Evolutionary conservation across 1,140 invertebrate genomes (phyloP), one percentile per base, ranked within the genome.

Genomic region (Aleiodes sp.): DNA sequence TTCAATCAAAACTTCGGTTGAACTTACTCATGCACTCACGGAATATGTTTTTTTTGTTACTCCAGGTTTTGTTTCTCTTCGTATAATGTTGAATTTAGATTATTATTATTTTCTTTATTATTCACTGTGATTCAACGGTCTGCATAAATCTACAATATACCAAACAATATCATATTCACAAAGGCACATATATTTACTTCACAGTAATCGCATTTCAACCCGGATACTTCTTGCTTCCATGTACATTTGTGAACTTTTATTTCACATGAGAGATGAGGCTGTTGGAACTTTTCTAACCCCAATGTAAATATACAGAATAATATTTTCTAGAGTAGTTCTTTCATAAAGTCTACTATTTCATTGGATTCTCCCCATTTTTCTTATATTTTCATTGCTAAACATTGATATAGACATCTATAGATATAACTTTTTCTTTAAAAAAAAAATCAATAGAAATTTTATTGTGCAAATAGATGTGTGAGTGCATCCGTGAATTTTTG

Each of bases 181-280:
- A 68, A 60, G 43, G 14, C 14, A 14, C 24, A 26, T 46, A 14
- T 33, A 63, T 41, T 37, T 57, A 29, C 21, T 35, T 26, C 28
- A 12, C 4, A 16, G 26, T 68, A 68, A 68, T 68, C 65, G 57
- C 59, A 61, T 68, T 68, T 60, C 28, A 19, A 59, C 35, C n/a
- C n/a, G n/a, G 21, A 21, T 52, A 21, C 2, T 52, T 52, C n/a
- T n/a, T n/a, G n/a, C n/a, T 39, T 68, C 14, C 35, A 21, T 63
- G 16, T 35, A 24, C 37, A 41, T 63, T 60, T 57, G 64, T 24
- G 7, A 24, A 52, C 52, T 66, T 66, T 37, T 3, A 37, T 66
- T 66, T 35, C 28, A n/a, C 12, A 24, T 66, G 43, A 37, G 37
- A n/a, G 24, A 52, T 43, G 19, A 43, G 14, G 19, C 39, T 2